These are phyloP conservation scores for Mixornis gularis DNA, from an alignment of 2,113 vertebrate species.

Conservation along the genomic window DNA sequence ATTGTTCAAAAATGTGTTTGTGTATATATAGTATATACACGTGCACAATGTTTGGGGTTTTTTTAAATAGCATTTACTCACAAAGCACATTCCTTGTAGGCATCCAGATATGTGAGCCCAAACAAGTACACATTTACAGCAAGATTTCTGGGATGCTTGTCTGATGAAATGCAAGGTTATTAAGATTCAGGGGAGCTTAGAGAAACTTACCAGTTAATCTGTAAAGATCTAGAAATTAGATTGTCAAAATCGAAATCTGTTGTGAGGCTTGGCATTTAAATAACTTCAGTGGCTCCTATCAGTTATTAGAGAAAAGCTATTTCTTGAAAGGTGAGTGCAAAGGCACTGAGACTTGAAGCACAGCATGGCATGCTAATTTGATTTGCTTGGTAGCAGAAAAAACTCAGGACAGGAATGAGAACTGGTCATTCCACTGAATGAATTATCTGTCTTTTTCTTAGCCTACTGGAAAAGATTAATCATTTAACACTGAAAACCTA, in stretches of 20 bases:
- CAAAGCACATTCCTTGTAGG: background rate
- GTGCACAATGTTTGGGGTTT: too few relatives aligned
- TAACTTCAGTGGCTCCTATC: background rate
- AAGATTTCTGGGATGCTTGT: background rate
- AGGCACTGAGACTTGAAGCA: background rate
- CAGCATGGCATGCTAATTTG: too few relatives aligned
- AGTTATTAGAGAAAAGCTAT: background rate
- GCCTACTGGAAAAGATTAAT: background rate
- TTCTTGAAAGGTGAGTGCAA: background rate
- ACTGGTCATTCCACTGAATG: background rate
- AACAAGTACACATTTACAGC: background rate
- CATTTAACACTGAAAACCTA: background rate
- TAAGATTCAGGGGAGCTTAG: background rate
- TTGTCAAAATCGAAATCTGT: background rate
- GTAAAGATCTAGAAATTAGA: background rate
- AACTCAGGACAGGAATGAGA: background rate
- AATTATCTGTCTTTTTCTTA: background rate
- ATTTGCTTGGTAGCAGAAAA: background rate
- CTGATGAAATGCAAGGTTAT: background rate
- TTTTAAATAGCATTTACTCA: background rate
- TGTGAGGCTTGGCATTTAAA: background rate
- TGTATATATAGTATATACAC: background rate
- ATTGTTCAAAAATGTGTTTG: constrained; percentile 1
- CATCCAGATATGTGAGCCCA: background rate
- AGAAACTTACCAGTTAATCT: background rate